phyloP scores from a whole-genome alignment of 1,140 invertebrate species.

The Drosophila watanabei region DNA sequence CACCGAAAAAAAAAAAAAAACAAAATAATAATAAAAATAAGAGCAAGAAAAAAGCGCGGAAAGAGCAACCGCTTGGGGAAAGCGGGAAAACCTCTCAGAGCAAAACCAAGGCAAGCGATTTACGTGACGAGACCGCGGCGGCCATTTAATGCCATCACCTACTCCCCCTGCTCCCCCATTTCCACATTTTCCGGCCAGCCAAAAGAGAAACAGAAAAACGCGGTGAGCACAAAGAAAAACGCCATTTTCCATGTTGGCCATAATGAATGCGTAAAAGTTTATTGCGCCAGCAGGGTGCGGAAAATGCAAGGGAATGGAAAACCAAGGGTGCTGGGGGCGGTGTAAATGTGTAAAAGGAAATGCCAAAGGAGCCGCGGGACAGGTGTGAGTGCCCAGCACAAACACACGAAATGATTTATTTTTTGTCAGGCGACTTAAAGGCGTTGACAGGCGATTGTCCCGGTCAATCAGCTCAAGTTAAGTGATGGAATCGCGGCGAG shows the following conservation, averaged over 20 bases:
- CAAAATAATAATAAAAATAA: constrained; percentile 14
- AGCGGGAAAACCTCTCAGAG: constrained; percentile 32
- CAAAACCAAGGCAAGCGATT: constrained; percentile 40
- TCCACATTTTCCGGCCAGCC: constrained; percentile 21
- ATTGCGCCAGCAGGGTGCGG: constrained; percentile 40
- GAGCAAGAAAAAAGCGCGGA: constrained; percentile 6
- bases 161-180: neutral
- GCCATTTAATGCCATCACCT: constrained; percentile 45
- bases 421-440: constrained; percentile 30
- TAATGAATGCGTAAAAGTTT: constrained; percentile 66
- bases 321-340: neutral
- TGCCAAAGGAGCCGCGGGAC: constrained; percentile 28
- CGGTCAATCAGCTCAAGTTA: constrained; percentile 40
- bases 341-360: constrained; percentile 14
- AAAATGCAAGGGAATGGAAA: constrained; percentile 27
- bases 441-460: constrained; percentile 31
- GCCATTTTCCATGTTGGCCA: constrained; percentile 64
- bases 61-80: constrained; percentile 34
- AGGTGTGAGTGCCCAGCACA: constrained; percentile 43
- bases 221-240: constrained; percentile 52
- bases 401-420: constrained; percentile 45
- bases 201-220: constrained; percentile 48
- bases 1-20: constrained; percentile 27
- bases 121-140: constrained; percentile 47
- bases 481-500: constrained; percentile 27